These are phyloP conservation scores for Polyommatus iphigenia DNA, from an alignment of 2,888 invertebrate species.

Conservation along the genomic window DNA sequence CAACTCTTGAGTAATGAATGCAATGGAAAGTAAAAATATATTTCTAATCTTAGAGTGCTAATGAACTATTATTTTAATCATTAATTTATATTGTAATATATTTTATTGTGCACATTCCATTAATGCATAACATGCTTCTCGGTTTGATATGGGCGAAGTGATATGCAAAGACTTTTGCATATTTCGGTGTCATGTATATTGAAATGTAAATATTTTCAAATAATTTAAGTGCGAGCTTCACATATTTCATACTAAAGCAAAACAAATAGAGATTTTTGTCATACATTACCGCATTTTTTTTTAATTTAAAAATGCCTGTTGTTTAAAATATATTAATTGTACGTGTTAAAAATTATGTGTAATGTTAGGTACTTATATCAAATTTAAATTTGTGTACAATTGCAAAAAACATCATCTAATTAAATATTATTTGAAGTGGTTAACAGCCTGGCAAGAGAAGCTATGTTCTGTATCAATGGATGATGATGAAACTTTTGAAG, in stretches of 20 bases:
- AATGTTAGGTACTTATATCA: background rate
- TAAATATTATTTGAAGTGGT: conserved; percentile 17
- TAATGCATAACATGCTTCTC: conserved; percentile 74
- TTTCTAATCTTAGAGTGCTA: conserved; percentile 77
- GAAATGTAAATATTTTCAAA: background rate
- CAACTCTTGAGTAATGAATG: conserved; percentile 61
- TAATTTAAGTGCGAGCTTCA: background rate
- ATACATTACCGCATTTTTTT: background rate
- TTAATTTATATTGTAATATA: conserved; percentile 74
- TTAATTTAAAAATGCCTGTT: background rate
- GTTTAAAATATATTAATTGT: background rate
- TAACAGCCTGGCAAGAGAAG: conserved; percentile 46
- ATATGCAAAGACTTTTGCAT: background rate
- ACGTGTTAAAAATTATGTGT: background rate
- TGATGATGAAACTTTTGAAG: conserved; percentile 62
- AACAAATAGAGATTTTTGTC: background rate
- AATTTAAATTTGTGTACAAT: background rate
- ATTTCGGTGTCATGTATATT: conserved; percentile 5
- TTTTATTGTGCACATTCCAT: conserved; percentile 73
- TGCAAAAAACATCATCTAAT: background rate
- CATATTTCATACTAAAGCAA: background rate
- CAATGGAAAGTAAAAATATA: conserved; percentile 63
- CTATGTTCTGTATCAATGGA: conserved; percentile 74
- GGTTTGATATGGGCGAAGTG: conserved; percentile 40
- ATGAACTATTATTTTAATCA: conserved; percentile 71